Evolutionary conservation across 2,888 invertebrate species (phyloP).

Genomic region (Coecobrya sp.): DNA sequence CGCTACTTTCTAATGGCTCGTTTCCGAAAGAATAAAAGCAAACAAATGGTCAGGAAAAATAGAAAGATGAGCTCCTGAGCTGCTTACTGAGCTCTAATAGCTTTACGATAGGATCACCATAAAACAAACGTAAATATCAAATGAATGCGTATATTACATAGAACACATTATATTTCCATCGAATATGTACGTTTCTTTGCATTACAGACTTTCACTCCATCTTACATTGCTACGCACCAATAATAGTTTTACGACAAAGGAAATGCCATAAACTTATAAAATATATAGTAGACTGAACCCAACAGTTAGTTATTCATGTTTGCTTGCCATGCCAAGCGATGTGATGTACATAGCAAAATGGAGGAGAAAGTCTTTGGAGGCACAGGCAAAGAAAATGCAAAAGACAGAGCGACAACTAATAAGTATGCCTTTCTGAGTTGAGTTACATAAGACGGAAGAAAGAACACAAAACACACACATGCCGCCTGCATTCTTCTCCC

Average conservation of each 20-base stretch:
- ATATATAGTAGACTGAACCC: neutral
- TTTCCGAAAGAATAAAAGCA: neutral
- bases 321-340: neutral
- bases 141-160: neutral
- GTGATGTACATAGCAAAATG: neutral
- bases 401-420: neutral
- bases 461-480: neutral
- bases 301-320: neutral
- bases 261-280: neutral
- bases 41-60: neutral
- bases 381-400: neutral
- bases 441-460: neutral
- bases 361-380: neutral
- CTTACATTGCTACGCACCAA: neutral
- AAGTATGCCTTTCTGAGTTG: neutral
- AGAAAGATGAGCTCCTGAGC: slow-evolving; percentile 5
- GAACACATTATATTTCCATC: neutral
- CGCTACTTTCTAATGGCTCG: neutral
- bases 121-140: neutral
- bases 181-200: neutral
- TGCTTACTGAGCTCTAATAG: neutral
- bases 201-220: neutral
- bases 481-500: neutral
- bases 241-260: neutral
- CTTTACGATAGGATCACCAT: neutral